Evolutionary conservation across 1,140 invertebrate species (phyloP), one percentile per base, ranked within the genome.

Genomic region (Drosophila novamexicana): DNA sequence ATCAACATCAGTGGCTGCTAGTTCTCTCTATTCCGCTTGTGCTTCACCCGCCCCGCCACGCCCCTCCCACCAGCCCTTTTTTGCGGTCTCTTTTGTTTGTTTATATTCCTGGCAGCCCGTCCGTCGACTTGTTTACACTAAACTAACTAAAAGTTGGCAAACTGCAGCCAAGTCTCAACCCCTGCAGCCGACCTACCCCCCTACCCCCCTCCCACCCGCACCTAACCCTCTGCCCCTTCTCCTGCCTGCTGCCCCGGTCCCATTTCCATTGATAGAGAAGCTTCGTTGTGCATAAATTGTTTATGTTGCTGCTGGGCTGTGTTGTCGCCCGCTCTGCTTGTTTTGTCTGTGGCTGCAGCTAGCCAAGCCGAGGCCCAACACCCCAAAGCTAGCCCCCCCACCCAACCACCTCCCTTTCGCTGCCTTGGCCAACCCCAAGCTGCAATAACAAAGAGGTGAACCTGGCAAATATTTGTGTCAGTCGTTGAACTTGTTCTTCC

Each of bases 201-300:
- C 4, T n/a, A n/a, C n/a, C 18, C n/a, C 4, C 32, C 34, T 14
- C 8, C 45, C 16, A 6, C 36, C 66, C 52, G 5, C 22, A 29
- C 22, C 22, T 29, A 29, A 29, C 22, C 22, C 22, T 53, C 49
- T 22, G 16, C 29, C n/a, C 14, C 22, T 16, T 32, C 16, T 9
- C 6, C 14, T 7, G 32, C n/a, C 5, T 18, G 18, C 8, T 47
- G 22, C 9, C 36, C 66, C 52, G 12, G 9, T 22, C 12, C 5
- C 50, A 22, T 32, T 44, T 29, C 52, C 68, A 74, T 77, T 74
- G 72, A 83, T 76, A 76, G 64, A 59, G 62, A 56, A 63, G 62
- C 63, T 85, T 29, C 72, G 78, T 86, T 76, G 82, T 77, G 68
- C 82, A 88, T 86, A 88, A 86, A 86, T 86, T 88, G 79, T 86